Percentiles rank a stretch among this genome's conserved stretches.
phyloP scores from a whole-genome alignment of 2,888 invertebrate species.

The Hydrotaea diabolus region DNA sequence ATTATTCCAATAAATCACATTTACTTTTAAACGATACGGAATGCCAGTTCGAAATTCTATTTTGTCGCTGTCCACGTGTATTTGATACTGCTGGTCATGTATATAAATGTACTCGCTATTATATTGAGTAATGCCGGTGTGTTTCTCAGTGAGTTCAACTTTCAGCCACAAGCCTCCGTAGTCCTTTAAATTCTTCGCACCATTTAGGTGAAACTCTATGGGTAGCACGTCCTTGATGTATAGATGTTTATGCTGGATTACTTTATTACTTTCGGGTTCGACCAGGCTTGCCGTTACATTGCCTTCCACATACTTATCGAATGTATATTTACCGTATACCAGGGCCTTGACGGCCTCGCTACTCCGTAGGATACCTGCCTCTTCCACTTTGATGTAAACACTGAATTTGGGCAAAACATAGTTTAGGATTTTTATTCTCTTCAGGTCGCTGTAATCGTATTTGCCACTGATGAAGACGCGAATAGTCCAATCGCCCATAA shows the following conservation, averaged over 20 bases:
- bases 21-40: slow-evolving; percentile 45
- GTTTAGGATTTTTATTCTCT: slow-evolving; percentile 87
- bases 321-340: slow-evolving; percentile 85
- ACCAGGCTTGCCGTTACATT: slow-evolving; percentile 88
- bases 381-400: slow-evolving; percentile 90
- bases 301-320: slow-evolving; percentile 92
- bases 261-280: slow-evolving; percentile 77
- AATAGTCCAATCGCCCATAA: slow-evolving; percentile 94
- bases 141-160: slow-evolving; percentile 34
- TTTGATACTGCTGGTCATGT: background rate
- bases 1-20: slow-evolving; percentile 15
- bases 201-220: slow-evolving; percentile 26
- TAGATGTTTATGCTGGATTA: background rate
- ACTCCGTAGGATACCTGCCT: background rate
- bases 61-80: slow-evolving; percentile 6
- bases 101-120: background rate
- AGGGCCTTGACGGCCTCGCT: background rate
- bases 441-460: slow-evolving; percentile 52
- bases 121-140: slow-evolving; percentile 14
- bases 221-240: slow-evolving; percentile 8
- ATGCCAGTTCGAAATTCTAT: slow-evolving; percentile 24
- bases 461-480: slow-evolving; percentile 83
- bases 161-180: background rate
- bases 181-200: background rate
- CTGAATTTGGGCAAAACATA: slow-evolving; percentile 96